Evolutionary conservation across 2,888 invertebrate species (phyloP), one percentile per base, ranked within the genome.

Genomic region (Pseudococcus viburni): DNA sequence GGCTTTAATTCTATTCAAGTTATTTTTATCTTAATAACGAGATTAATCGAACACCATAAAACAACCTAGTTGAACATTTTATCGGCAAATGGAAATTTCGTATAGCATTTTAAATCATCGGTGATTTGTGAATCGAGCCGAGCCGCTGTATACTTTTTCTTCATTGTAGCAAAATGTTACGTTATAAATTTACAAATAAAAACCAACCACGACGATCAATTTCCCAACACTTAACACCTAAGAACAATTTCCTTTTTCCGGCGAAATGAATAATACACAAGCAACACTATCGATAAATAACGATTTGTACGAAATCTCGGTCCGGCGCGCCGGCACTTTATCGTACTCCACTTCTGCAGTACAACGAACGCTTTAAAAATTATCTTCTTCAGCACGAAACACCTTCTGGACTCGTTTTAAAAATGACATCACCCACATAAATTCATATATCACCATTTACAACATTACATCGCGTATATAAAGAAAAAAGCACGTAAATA

Each of bases 41-140:
- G 42, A 80, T 80, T 80, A 80, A 80, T 80, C 80, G 80, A 46
- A 80, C n/a, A 42, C 42, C 80, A 80, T 80, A 80, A 80, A 80
- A 80, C 42, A 42, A 80, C 42, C 80, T 77, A 17, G 11, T 39
- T 42, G 12, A 42, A 42, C 80, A 80, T 42, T 80, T 73, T 73
- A 73, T 73, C 42, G 42, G 80, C 12, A 19, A 80, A 80, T 46
- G 42, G 46, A 42, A 80, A 42, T 80, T 80, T 80, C 17, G 22
- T 0, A 33, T 42, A 80, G 33, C 4, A 11, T 22, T 80, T 80
- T 80, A n/a, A 42, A 42, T 80, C 42, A 80, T 80, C 26, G n/a
- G 42, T 80, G 80, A 80, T 46, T 80, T 80, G 80, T 19, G 80
- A 73, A 73, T 5, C 33, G 68, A 26, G 11, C 17, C 5, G 26